Evolutionary conservation across 2,888 invertebrate species (phyloP).

Genomic region (Dicycla oo): DNA sequence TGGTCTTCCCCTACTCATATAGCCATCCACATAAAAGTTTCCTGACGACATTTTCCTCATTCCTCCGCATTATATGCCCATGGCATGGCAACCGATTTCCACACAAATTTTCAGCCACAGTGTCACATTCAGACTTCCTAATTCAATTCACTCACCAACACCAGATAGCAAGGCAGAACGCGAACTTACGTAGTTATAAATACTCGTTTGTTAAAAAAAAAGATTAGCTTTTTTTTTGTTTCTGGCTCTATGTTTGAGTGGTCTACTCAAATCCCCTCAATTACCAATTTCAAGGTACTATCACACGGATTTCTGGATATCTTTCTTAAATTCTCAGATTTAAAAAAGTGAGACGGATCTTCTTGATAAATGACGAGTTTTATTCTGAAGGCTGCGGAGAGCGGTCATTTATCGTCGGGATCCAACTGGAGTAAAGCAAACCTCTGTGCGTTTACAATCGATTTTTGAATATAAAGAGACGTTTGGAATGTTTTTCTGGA

Average conservation of each 20-base stretch:
- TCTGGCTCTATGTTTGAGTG: neutral
- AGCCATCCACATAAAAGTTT: too few relatives aligned
- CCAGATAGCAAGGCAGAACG: neutral
- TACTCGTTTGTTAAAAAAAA: neutral
- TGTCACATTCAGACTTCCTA: too few relatives aligned
- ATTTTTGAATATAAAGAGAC: conserved; percentile 16
- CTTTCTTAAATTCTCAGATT: conserved; percentile 13
- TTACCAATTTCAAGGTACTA: neutral
- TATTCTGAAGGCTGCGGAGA: conserved; percentile 22
- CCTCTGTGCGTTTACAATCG: conserved; percentile 23
- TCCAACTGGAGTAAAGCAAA: conserved; percentile 11
- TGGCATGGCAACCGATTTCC: too few relatives aligned
- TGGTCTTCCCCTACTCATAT: too few relatives aligned
- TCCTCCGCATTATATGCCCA: too few relatives aligned
- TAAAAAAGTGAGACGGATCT: conserved; percentile 14
- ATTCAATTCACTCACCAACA: neutral
- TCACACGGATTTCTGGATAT: neutral
- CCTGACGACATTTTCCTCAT: too few relatives aligned
- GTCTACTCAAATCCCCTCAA: neutral
- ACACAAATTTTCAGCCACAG: too few relatives aligned
- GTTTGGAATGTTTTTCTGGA: conserved; percentile 3
- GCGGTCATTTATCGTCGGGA: conserved; percentile 42
- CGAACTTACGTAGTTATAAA: neutral
- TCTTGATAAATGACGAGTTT: conserved; percentile 42
- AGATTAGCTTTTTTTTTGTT: neutral